Base-by-base conservation (phyloP, 2,888 invertebrate species). In the Cosmopolites sordidus region DNA sequence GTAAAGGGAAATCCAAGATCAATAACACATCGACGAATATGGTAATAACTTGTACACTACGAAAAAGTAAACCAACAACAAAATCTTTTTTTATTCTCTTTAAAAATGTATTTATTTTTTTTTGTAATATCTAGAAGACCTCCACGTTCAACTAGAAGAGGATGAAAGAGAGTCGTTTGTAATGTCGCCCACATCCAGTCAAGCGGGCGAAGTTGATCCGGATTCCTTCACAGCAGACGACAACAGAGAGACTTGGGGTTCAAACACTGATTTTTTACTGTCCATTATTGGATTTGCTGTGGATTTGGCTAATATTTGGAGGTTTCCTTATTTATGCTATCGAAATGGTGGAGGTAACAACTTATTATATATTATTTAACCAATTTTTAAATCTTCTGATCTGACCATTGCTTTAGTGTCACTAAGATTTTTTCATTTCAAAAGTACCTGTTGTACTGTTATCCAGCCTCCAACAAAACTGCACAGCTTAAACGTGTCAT, bases 251-350 rank as follows among this genome's bases (percentile, higher is more conserved):
- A 89, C 87, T 0, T 90, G 89, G 89, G 83, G 83, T 14, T 87
- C 87, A 6, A 88, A 88, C 46, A 84, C 85, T 0, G 89, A 90
- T 72, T 89, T 90, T 69, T 78, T 90, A 9, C 78, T 90, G 33
- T 89, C 89, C 58, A 89, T 90, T 69, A 89, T 90, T 61, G 89
- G 89, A 1, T 90, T 90, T 65, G 89, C 90, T 0, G 89, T 90
- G 29, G 90, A 90, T 71, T 75, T 91, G 60, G 89, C 89, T 48
- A 91, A 91, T 66, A 89, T 91, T n/a, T 90, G 89, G 90, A 76
- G 88, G 56, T 88, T 88, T 72, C 87, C 87, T 37, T 87, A 87
- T 69, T 78, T 87, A 33, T 87, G 87, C 73, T 88, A 87, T 71
- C 82, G 83, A 66, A 87, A 88, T 69, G 87, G 87, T 1, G 87